Percentiles rank a stretch among this genome's conserved stretches.
These are phyloP conservation scores for Diadema setosum DNA, from an alignment of 35 echinoderm and acorn worm species.

Conservation along the genomic window DNA sequence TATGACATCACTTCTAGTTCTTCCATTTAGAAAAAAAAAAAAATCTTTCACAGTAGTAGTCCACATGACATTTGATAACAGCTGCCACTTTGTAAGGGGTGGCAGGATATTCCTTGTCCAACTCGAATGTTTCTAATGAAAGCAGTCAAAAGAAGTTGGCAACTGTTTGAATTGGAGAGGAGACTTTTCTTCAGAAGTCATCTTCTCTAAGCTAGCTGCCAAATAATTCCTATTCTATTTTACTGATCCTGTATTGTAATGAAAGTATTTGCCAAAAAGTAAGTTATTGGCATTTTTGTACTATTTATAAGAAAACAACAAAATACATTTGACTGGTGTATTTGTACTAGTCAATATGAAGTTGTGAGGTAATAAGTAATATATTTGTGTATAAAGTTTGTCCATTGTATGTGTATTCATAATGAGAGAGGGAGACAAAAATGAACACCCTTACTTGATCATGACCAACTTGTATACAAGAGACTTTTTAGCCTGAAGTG, in stretches of 20 bases:
- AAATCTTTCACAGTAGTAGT: not conserved
- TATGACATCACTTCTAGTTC: constrained; percentile 14
- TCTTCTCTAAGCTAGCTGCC: constrained; percentile 6
- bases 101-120: not conserved
- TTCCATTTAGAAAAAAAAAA: not conserved
- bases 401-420: constrained; percentile 20
- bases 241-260: constrained; percentile 18
- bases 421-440: not conserved
- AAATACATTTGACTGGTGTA: constrained; percentile 2
- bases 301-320: constrained; percentile 22
- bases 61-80: not conserved
- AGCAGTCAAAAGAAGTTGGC: not conserved
- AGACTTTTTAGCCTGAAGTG: constrained; percentile 23
- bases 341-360: not conserved
- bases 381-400: constrained; percentile 25
- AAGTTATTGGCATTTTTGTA: constrained; percentile 34
- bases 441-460: not conserved
- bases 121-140: not conserved
- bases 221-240: constrained; percentile 1
- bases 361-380: constrained; percentile 9
- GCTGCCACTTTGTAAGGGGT: not conserved
- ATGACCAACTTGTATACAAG: constrained; percentile 25
- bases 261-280: constrained; percentile 27
- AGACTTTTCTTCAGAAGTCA: not conserved
- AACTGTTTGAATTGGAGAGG: not conserved